Evolutionary conservation across 1,140 invertebrate genomes (phyloP).

Genomic region (Grapholita molesta): DNA sequence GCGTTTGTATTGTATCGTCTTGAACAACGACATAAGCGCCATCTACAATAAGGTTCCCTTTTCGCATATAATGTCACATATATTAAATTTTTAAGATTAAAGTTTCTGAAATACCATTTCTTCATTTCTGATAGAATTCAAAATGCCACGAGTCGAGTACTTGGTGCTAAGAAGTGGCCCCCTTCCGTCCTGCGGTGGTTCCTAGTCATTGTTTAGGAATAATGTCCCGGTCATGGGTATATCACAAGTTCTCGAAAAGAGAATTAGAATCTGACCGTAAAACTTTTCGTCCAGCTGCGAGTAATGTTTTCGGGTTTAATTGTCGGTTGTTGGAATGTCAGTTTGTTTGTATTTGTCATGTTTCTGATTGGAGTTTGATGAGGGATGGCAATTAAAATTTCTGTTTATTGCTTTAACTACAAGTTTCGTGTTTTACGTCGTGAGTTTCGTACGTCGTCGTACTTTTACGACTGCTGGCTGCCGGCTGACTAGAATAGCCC

Average conservation of each 20-base stretch:
- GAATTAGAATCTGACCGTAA: background rate
- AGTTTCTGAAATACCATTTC: no score
- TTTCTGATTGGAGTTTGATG: background rate
- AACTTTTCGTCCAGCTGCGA: background rate
- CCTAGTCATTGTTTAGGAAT: background rate
- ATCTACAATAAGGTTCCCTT: no score
- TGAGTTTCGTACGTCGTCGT: background rate
- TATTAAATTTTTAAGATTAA: no score
- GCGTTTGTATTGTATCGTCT: no score
- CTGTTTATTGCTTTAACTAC: background rate
- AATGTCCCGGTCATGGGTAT: background rate
- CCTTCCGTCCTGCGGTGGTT: background rate
- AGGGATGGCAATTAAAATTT: background rate
- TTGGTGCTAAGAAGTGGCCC: no score
- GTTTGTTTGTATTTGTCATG: background rate
- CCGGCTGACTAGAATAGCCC: no score
- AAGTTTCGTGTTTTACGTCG: background rate
- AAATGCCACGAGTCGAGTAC: no score
- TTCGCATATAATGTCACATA: no score
- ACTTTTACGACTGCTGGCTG: background rate
- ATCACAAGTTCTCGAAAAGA: background rate
- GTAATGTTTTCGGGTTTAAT: conserved; percentile 10
- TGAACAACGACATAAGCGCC: no score
- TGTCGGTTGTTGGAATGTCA: background rate
- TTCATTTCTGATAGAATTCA: no score